phyloP scores from a whole-genome alignment of 2,113 vertebrate species.

The Ictidomys tridecemlineatus region DNA sequence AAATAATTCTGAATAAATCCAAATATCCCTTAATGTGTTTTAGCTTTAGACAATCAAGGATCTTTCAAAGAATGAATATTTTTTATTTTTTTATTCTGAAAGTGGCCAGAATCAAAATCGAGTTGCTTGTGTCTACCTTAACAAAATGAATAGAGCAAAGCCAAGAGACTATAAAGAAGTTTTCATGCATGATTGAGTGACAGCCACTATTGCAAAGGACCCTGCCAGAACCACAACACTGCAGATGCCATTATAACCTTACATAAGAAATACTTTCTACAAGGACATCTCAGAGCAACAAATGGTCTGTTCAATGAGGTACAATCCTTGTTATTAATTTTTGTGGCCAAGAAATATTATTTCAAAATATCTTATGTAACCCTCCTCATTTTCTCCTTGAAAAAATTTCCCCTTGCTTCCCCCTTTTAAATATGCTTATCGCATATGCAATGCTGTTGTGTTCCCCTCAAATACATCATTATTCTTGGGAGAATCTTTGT shows the following conservation, averaged over 20 bases:
- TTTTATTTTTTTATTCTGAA: background rate
- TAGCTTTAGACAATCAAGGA: background rate
- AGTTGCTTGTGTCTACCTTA: background rate
- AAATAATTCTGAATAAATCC: constrained; percentile 42
- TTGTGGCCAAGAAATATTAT: background rate
- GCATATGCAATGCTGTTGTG: background rate
- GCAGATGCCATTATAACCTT: background rate
- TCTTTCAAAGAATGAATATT: background rate
- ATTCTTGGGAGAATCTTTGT: background rate
- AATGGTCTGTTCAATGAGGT: background rate
- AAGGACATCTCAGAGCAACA: background rate
- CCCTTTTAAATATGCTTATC: background rate
- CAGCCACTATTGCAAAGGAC: background rate
- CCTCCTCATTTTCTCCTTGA: background rate
- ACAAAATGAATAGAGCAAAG: no score
- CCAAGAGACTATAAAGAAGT: background rate
- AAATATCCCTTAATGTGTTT: background rate
- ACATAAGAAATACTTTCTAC: background rate
- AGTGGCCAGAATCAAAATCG: background rate
- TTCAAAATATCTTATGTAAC: background rate
- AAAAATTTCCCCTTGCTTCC: background rate
- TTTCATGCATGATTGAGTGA: background rate
- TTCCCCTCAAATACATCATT: background rate
- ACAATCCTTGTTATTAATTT: background rate
- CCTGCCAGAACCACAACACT: background rate